Evolutionary conservation across 2,113 vertebrate species (phyloP).

Genomic region (Albula goreensis): DNA sequence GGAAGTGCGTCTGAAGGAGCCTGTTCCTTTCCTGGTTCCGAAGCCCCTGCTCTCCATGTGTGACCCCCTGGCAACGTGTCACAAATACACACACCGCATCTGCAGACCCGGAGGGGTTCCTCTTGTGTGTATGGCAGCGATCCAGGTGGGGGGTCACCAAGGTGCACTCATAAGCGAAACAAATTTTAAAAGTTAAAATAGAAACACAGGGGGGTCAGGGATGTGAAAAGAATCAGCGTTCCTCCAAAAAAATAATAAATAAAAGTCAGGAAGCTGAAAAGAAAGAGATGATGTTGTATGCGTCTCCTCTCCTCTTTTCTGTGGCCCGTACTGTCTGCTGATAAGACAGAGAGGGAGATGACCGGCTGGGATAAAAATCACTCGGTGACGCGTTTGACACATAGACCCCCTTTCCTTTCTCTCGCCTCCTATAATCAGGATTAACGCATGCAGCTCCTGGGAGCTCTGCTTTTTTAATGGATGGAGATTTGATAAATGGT

Average conservation of each 20-base stretch:
- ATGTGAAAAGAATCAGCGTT: background rate
- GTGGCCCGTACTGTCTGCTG: constrained; percentile 53
- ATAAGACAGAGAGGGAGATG: constrained; percentile 55
- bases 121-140: background rate
- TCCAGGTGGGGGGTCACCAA: background rate
- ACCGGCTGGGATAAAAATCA: constrained; percentile 67
- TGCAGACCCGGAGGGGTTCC: background rate
- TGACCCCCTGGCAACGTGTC: constrained; percentile 26
- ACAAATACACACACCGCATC: constrained; percentile 43
- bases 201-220: constrained; percentile 36
- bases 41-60: constrained; percentile 63
- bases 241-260: constrained; percentile 21
- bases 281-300: constrained; percentile 26
- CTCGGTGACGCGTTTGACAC: constrained; percentile 68
- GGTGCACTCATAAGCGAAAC: background rate
- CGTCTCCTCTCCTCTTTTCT: constrained; percentile 40
- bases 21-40: constrained; percentile 64
- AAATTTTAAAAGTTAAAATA: constrained; percentile 4
- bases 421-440: constrained; percentile 84
- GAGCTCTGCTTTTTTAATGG: constrained; percentile 83
- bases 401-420: constrained; percentile 67
- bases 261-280: constrained; percentile 33
- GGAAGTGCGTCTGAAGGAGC: constrained; percentile 82
- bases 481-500: constrained; percentile 98
- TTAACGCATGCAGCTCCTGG: constrained; percentile 86